phyloP scores from a whole-genome alignment of 2,888 invertebrate genomes.

The Aricia artaxerxes region DNA sequence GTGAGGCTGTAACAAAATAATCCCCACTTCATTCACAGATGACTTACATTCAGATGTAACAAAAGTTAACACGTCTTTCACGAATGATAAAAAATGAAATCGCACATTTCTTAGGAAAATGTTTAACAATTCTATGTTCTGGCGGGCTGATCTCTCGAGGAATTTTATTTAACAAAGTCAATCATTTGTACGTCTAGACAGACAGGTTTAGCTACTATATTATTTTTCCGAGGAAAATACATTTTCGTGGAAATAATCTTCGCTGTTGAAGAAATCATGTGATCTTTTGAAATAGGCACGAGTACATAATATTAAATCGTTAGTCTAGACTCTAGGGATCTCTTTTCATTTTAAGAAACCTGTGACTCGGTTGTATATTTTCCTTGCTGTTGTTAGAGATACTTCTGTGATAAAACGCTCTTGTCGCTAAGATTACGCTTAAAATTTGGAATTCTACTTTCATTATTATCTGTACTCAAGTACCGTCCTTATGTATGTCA shows the following conservation, averaged over 20 bases:
- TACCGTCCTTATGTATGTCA: too few relatives aligned
- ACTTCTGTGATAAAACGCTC: too few relatives aligned
- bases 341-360: too few relatives aligned
- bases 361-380: too few relatives aligned
- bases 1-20: background rate
- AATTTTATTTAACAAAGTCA: conserved; percentile 7
- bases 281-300: background rate
- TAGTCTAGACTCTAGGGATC: too few relatives aligned
- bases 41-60: background rate
- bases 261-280: background rate
- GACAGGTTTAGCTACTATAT: background rate
- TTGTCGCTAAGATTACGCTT: too few relatives aligned
- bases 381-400: too few relatives aligned
- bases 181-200: background rate
- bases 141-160: background rate
- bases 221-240: background rate
- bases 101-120: background rate
- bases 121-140: conserved; percentile 1
- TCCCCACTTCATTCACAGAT: background rate
- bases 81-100: background rate
- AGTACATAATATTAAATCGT: too few relatives aligned
- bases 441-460: too few relatives aligned
- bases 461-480: too few relatives aligned
- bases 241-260: conserved; percentile 5
- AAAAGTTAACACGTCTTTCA: conserved; percentile 10